Conservation (phyloP, 2,113 vertebrate species). For the Eurystomus gularis region DNA sequence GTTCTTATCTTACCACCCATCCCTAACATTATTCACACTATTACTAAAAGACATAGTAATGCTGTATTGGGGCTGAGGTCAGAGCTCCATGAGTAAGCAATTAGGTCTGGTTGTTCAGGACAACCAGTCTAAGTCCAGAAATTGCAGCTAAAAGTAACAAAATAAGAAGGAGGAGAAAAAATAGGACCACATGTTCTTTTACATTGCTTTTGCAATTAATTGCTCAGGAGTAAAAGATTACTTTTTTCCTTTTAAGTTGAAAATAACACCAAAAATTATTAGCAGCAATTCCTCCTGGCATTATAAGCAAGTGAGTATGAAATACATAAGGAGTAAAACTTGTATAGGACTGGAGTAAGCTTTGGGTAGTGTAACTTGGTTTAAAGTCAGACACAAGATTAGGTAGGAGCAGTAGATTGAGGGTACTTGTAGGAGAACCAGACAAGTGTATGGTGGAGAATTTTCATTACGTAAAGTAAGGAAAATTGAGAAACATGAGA, state of each 20-base stretch:
- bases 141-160: not conserved
- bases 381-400: not conserved
- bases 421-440: not conserved
- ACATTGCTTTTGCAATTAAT: not conserved
- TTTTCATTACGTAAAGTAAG: not conserved
- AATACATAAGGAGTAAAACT: not conserved
- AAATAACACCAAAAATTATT: not conserved
- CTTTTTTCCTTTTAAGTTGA: not conserved
- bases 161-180: not conserved
- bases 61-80: not conserved
- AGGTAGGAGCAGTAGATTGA: not conserved
- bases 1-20: not conserved
- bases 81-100: not conserved
- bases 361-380: not conserved
- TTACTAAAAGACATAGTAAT: not conserved
- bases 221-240: not conserved
- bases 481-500: not conserved
- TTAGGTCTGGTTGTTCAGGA: not conserved
- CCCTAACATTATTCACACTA: not conserved
- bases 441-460: not conserved
- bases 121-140: not conserved
- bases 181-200: rapidly evolving
- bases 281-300: not conserved
- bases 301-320: not conserved
- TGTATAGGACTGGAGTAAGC: not conserved